Evolutionary conservation across 2,888 invertebrate genomes (phyloP).

Genomic region (Tricholauxania praeusta): DNA sequence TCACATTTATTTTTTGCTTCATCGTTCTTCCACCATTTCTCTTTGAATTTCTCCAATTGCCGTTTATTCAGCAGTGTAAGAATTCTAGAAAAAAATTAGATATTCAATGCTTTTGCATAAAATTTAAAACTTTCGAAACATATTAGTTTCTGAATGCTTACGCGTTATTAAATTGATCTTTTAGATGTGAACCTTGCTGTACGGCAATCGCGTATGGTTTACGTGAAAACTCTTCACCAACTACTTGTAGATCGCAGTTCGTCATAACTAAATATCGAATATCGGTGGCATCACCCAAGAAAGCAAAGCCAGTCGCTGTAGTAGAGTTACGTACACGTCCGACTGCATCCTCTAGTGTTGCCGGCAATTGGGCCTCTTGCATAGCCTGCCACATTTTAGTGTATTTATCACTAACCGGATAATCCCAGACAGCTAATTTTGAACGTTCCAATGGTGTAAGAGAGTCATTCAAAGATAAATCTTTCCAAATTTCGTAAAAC

Average conservation of each 20-base stretch:
- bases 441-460: slow-evolving; percentile 90
- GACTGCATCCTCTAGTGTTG: slow-evolving; percentile 83
- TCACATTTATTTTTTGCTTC: slow-evolving; percentile 82
- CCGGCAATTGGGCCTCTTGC: slow-evolving; percentile 85
- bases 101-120: neutral
- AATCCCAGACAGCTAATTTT: slow-evolving; percentile 98
- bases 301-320: slow-evolving; percentile 89
- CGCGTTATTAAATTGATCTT: slow-evolving; percentile 96
- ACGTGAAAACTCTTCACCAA: slow-evolving; percentile 96
- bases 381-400: slow-evolving; percentile 99
- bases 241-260: slow-evolving; percentile 82
- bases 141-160: slow-evolving; percentile 70
- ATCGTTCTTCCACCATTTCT: slow-evolving; percentile 96
- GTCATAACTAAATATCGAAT: slow-evolving; percentile 73
- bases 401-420: slow-evolving; percentile 97
- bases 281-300: slow-evolving; percentile 94
- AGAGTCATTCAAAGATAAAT: slow-evolving; percentile 96
- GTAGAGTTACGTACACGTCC: slow-evolving; percentile 76
- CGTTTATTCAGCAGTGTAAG: slow-evolving; percentile 93
- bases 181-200: slow-evolving; percentile 93
- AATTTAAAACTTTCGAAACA: neutral
- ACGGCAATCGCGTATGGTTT: slow-evolving; percentile 98
- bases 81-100: slow-evolving; percentile 75
- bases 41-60: slow-evolving; percentile 92
- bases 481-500: slow-evolving; percentile 99